Base-by-base conservation (phyloP, 2,888 invertebrate genomes). In the Watsonalla binaria region DNA sequence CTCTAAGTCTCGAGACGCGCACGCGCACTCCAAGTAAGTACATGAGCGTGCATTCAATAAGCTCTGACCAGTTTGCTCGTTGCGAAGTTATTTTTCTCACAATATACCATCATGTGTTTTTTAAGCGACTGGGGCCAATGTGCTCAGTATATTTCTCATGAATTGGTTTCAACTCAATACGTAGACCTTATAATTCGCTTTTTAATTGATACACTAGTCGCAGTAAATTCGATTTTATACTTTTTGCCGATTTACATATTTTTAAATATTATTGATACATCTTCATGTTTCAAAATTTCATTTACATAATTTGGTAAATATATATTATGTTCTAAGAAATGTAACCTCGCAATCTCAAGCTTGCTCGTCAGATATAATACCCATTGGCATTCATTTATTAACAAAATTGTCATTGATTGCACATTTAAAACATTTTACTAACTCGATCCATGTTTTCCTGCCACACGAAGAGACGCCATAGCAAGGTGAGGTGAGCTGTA, bases 1-100 rank as follows among this genome's bases (percentile, higher is more conserved):
- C 15, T 82, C 84, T 53, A 92, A 92, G 68, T 92, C 93, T 33
- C 86, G 91, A 55, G 92, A 92, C 61, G 90, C 92, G 69, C 79
- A 78, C 64, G 70, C 76, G 45, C 68, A 68, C 6, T 76, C 81
- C 73, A 85, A 85, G 87, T 87, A 75, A 86, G 86, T 86, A 8
- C 51, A 2, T 51, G 47, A 13, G 65, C 80, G 82, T 80, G 82
- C 84, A 75, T 65, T 80, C 82, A 81, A 82, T 81, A 57, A 47
- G 6, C 51, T 71, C 77, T 78, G 80, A 80, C 82, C 65, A 63
- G 70, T 63, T 48, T 74, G 76, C 70, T 47, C 54, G 62, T 54
- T 65, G 69, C 68, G 70, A 72, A 71, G 62, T 78, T 70, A 70
- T 70, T 69, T 72, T 71, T 77, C 66, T 7, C 13, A 13, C 13